Conservation (phyloP, 2,113 vertebrate species). For the Austrofundulus limnaeus region DNA sequence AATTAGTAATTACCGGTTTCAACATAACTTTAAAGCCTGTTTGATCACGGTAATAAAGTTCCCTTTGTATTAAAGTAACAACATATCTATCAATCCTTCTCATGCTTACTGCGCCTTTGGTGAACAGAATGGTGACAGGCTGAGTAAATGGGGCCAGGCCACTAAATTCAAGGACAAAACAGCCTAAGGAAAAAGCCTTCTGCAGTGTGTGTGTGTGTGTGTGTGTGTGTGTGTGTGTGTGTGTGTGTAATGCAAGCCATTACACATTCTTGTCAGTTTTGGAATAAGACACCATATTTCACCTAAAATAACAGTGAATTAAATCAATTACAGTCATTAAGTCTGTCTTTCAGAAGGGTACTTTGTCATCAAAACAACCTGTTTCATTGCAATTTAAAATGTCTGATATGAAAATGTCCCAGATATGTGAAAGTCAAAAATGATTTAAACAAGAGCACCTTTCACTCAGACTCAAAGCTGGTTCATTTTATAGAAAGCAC, state of each 20-base stretch:
- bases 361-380: constrained; percentile 56
- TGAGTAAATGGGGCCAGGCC: constrained; percentile 59
- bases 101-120: constrained; percentile 35
- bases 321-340: constrained; percentile 58
- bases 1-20: neutral
- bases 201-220: constrained; percentile 11
- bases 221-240: too few species aligned
- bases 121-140: constrained; percentile 63
- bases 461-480: constrained; percentile 19
- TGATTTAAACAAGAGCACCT: constrained; percentile 37
- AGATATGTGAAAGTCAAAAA: constrained; percentile 15
- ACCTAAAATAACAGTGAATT: constrained; percentile 45
- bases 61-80: constrained; percentile 24
- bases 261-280: constrained; percentile 54
- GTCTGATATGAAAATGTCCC: constrained; percentile 32
- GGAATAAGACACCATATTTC: constrained; percentile 55
- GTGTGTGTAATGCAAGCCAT: constrained; percentile 49
- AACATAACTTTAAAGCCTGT: too few species aligned
- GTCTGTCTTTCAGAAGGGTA: constrained; percentile 47
- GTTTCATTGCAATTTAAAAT: constrained; percentile 50
- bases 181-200: constrained; percentile 42
- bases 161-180: constrained; percentile 65
- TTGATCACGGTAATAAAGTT: neutral
- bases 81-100: constrained; percentile 53
- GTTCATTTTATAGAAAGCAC: constrained; percentile 14